phyloP scores from a whole-genome alignment of 2,797 vertebrate genomes.

The Lepidocolaptes lacrymiger region DNA sequence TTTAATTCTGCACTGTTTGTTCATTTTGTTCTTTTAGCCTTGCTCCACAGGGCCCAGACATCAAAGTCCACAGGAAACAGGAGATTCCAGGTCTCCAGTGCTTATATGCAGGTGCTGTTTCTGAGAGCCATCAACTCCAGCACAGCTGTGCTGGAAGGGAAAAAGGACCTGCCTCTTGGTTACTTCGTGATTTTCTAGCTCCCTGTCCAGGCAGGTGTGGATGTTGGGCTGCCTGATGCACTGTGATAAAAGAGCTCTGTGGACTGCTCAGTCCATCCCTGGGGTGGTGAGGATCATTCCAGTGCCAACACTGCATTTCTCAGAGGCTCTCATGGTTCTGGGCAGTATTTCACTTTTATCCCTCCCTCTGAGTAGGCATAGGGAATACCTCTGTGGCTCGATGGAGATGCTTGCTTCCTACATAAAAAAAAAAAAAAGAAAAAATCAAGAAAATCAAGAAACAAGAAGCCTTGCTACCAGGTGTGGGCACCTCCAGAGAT shows the following conservation, averaged over 20 bases:
- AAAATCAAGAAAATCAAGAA: not conserved
- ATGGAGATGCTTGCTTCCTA: not conserved
- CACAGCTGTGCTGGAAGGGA: not conserved
- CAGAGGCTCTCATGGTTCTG: not conserved
- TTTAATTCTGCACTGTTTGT: not conserved
- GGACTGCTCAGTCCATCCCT: not conserved
- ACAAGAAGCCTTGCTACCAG: not conserved
- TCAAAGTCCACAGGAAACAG: not conserved
- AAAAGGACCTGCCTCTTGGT: not conserved
- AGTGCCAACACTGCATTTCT: not conserved
- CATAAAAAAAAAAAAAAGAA: not conserved
- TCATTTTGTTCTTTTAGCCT: not conserved
- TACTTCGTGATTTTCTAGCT: not conserved
- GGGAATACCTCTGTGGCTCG: rapidly evolving
- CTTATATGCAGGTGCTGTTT: not conserved
- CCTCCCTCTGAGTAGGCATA: not conserved
- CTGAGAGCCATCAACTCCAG: not conserved
- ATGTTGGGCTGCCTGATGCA: not conserved
- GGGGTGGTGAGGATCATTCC: not conserved
- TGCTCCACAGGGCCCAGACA: not conserved
- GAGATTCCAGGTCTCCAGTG: not conserved
- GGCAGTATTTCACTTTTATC: not conserved
- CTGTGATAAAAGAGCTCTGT: too few species aligned
- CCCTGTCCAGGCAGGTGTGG: not conserved
- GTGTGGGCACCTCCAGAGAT: not conserved